These are phyloP conservation scores for Ophioderma brevispina DNA, from an alignment of 35 echinoderm and acorn worm genomes.

Conservation along the genomic window DNA sequence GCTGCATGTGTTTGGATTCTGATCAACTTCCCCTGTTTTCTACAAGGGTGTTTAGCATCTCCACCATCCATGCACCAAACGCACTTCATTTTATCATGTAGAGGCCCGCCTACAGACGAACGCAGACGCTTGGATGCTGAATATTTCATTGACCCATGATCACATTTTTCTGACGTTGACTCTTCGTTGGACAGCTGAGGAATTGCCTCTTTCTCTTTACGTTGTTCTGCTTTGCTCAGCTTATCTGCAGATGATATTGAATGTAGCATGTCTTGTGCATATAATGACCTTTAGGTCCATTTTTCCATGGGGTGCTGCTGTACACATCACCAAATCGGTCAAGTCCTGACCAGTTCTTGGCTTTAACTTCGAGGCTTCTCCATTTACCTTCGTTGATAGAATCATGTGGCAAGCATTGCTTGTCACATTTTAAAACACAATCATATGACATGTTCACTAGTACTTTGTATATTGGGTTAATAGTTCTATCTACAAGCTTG, in stretches of 20 bases:
- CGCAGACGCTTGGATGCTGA: background rate
- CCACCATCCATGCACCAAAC: slow-evolving; percentile 26
- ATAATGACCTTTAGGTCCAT: background rate
- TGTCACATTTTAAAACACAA: background rate
- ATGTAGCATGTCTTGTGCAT: slow-evolving; percentile 1
- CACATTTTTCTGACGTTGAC: background rate
- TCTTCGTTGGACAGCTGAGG: background rate
- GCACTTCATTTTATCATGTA: slow-evolving; percentile 32
- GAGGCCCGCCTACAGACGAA: slow-evolving; percentile 10
- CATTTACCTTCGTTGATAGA: background rate
- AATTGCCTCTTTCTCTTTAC: background rate
- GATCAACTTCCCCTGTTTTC: slow-evolving; percentile 3
- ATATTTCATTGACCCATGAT: background rate
- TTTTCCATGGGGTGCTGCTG: slow-evolving; percentile 2
- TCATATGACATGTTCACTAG: slow-evolving; percentile 14
- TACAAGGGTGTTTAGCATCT: slow-evolving; percentile 20
- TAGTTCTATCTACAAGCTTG: too few species aligned
- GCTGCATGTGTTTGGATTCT: slow-evolving; percentile 25
- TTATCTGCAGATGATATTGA: background rate
- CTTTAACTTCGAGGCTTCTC: background rate
- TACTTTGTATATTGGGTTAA: too few species aligned
- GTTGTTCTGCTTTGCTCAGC: background rate
- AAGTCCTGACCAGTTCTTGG: too few species aligned
- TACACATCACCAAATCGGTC: slow-evolving; percentile 16
- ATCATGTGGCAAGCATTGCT: background rate